A percentile compares a stretch with the other conserved stretches of the same genome.
These are phyloP conservation scores for Drosophila equinoxialis DNA, from an alignment of 1,140 invertebrate genomes.

Conservation along the genomic window DNA sequence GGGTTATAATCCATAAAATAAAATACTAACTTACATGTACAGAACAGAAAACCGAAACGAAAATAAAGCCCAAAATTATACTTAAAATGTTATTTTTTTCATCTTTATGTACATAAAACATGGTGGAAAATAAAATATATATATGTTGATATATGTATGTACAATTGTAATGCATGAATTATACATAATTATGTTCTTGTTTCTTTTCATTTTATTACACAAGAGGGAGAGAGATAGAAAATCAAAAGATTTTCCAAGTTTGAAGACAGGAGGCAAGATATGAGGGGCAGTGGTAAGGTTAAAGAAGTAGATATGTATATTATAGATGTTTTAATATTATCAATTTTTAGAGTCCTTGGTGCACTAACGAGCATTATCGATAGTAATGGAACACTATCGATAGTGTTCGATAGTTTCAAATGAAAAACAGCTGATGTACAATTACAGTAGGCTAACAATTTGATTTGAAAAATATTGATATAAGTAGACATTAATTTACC, in stretches of 20 bases:
- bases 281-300: too few relatives aligned
- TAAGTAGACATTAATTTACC: too few relatives aligned
- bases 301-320: not conserved
- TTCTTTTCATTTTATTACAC: not conserved
- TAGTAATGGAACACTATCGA: too few relatives aligned
- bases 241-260: not conserved
- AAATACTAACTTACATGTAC: conserved; percentile 33
- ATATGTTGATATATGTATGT: not conserved
- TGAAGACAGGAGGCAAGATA: not conserved
- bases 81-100: conserved; percentile 36
- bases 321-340: not conserved
- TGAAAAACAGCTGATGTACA: too few relatives aligned
- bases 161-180: conserved; percentile 3
- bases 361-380: too few relatives aligned
- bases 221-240: not conserved
- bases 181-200: not conserved
- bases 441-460: too few relatives aligned
- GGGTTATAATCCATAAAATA: conserved; percentile 40
- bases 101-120: conserved; percentile 22
- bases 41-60: conserved; percentile 25
- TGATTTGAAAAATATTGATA: too few relatives aligned
- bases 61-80: conserved; percentile 38
- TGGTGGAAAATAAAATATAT: conserved; percentile 44
- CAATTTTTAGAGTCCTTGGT: too few relatives aligned
- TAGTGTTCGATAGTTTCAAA: too few relatives aligned